Evolutionary conservation across 2,797 vertebrate genomes (phyloP), one percentile per base, ranked within the genome.

Genomic region (Cercopithecus diana): DNA sequence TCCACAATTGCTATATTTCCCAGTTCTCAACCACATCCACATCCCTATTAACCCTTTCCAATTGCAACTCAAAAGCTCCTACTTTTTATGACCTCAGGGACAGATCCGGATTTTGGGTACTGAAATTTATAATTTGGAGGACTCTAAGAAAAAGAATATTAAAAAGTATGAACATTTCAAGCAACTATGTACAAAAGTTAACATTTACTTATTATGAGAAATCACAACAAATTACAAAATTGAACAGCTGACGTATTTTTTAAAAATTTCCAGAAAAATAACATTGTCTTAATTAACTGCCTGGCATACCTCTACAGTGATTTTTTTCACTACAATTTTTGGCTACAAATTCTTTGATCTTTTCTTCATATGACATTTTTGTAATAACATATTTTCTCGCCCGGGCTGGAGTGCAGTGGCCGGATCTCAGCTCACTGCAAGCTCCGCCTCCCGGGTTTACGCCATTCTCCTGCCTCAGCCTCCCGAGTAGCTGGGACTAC

Each of bases 191-290:
- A 84, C 75, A 30, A 85, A 94, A 85, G 82, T 92, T 87, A 75
- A 36, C 82, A 92, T 87, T 87, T 94, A 80, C 67, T 90, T 94
- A 86, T 48, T 73, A 75, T 79, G 48, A 92, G 33, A 97, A 93
- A 91, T 86, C 36, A 94, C 30, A 45, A 57, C 24, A 79, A 95
- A 75, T 93, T 67, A 70, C 5, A 75, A 64, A 94, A 58, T 89
- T 89, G 83, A 95, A 87, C 50, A 83, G 72, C 80, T 75, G 33
- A 41, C 10, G 39, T 41, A 91, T 82, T 64, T 64, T 58, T 33
- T 1, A 0, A 57, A 92, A 61, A n/a, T 88, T 95, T 90, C 26
- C n/a, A 64, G 45, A 61, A 55, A 93, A 86, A 83, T 70, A 48
- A 33, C 8, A 75, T 57, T 92, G 95, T 95, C 48, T 67, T 81